A percentile compares a stretch with the other conserved stretches of the same genome.
Evolutionary conservation across 2,797 vertebrate species (phyloP).

Genomic region (Glossophaga mutica): DNA sequence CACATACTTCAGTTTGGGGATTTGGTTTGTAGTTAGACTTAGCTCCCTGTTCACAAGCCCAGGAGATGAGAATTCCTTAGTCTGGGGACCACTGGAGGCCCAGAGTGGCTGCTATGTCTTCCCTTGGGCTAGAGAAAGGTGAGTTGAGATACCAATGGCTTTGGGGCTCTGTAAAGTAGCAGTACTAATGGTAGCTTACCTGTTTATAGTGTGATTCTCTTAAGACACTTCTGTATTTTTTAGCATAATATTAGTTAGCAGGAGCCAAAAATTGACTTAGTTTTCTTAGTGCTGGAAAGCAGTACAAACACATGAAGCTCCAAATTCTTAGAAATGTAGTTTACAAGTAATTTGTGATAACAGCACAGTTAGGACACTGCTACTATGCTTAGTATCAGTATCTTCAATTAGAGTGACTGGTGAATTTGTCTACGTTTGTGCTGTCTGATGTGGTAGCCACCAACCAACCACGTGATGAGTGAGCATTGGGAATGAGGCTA

Average conservation of each 20-base stretch:
- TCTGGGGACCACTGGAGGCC: neutral
- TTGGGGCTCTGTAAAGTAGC: constrained; percentile 24
- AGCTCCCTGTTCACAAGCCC: constrained; percentile 34
- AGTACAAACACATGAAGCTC: constrained; percentile 26
- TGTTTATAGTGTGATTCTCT: constrained; percentile 50
- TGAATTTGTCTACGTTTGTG: neutral
- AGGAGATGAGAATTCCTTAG: constrained; percentile 59
- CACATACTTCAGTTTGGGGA: constrained; percentile 26
- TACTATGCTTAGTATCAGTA: neutral
- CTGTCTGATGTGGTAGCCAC: neutral
- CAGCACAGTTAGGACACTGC: neutral
- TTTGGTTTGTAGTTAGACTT: constrained; percentile 47
- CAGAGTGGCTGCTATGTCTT: constrained; percentile 20
- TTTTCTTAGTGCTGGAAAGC: neutral
- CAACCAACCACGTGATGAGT: neutral
- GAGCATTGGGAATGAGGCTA: neutral
- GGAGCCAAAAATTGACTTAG: neutral
- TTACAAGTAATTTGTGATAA: constrained; percentile 16
- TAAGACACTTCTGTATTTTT: neutral
- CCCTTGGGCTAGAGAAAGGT: constrained; percentile 47
- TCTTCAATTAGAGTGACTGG: neutral
- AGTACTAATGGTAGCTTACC: neutral
- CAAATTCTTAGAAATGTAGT: constrained; percentile 25
- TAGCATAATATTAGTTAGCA: neutral
- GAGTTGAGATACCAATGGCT: constrained; percentile 10